Evolutionary conservation across 2,113 vertebrate genomes (phyloP), one percentile per base, ranked within the genome.

Genomic region (Chascanopsetta lugubris): DNA sequence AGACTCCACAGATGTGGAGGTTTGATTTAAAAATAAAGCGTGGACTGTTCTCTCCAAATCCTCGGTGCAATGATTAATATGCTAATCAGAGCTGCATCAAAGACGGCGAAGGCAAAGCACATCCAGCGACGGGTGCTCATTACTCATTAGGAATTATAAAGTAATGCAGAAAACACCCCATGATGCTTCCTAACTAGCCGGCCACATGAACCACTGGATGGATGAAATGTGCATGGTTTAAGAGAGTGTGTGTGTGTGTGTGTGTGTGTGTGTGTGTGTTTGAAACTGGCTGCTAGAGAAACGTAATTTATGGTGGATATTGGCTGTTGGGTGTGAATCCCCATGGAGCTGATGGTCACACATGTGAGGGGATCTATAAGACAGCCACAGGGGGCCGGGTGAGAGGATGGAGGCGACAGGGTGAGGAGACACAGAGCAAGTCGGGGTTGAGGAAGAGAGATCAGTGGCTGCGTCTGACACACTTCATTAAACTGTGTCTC

Each of bases 291-390:
- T 63, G 25, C 47, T 36, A 49, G 45, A 73, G 43, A 75, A 82
- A 77, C 75, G 80, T 8, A 61, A 61, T 79, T 82, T 75, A 34
- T 32, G 36, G 56, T 7, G 13, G 69, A 65, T 61, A 81, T 74
- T 78, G 65, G 77, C 65, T 60, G 42, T 13, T 32, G 22, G 42
- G 56, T 75, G 54, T 47, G 47, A 38, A 42, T 48, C 60, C 79
- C 75, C 0, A 13, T 43, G 62, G 74, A 77, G 49, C 51, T 55
- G 65, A 78, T 67, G 55, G 69, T 49, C 58, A 57, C 65, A 77
- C 24, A 47, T 66, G 61, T 61, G 69, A 70, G 56, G 8, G 4
- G 42, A 79, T 83, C 63, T 34, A 58, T 69, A 58, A 18, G 9
- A 0, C 43, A 47, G 27, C 38, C 46, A 60, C 20, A n/a, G 34